Percentiles rank a stretch among this genome's conserved stretches.
Conservation (phyloP, 2,888 invertebrate genomes). For the Eustalomyia histrio region DNA sequence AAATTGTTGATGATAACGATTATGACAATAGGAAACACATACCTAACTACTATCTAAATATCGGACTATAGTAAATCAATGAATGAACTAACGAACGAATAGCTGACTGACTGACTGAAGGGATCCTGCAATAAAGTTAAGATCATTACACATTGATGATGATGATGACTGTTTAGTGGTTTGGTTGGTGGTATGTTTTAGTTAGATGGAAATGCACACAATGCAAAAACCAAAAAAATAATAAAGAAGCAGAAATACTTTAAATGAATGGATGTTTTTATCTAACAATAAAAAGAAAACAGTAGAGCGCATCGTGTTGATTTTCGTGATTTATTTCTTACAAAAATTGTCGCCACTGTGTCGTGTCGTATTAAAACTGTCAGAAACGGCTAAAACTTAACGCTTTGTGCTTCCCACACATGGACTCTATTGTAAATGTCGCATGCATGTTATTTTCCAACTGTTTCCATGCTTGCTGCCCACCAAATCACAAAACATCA, state of each 20-base stretch:
- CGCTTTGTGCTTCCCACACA: slow-evolving; percentile 70
- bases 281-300: slow-evolving; percentile 51
- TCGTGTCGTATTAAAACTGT: slow-evolving; percentile 72
- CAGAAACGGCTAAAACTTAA: slow-evolving; percentile 72
- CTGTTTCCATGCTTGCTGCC: slow-evolving; percentile 80
- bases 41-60: slow-evolving; percentile 28
- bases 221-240: slow-evolving; percentile 32
- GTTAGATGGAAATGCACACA: slow-evolving; percentile 51
- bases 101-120: background rate
- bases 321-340: slow-evolving; percentile 74
- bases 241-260: slow-evolving; percentile 31
- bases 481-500: slow-evolving; percentile 72
- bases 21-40: slow-evolving; percentile 55
- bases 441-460: slow-evolving; percentile 77
- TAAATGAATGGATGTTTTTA: slow-evolving; percentile 57
- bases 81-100: slow-evolving; percentile 15
- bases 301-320: slow-evolving; percentile 65
- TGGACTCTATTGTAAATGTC: slow-evolving; percentile 72
- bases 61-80: slow-evolving; percentile 61
- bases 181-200: slow-evolving; percentile 29
- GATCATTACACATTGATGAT: slow-evolving; percentile 4
- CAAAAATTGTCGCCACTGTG: slow-evolving; percentile 66
- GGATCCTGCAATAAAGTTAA: slow-evolving; percentile 31
- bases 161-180: slow-evolving; percentile 21
- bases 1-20: slow-evolving; percentile 57